A percentile compares a stretch with the other conserved stretches of the same genome.
These are phyloP conservation scores for Aelia acuminata DNA, from an alignment of 2,888 invertebrate species.

Conservation along the genomic window DNA sequence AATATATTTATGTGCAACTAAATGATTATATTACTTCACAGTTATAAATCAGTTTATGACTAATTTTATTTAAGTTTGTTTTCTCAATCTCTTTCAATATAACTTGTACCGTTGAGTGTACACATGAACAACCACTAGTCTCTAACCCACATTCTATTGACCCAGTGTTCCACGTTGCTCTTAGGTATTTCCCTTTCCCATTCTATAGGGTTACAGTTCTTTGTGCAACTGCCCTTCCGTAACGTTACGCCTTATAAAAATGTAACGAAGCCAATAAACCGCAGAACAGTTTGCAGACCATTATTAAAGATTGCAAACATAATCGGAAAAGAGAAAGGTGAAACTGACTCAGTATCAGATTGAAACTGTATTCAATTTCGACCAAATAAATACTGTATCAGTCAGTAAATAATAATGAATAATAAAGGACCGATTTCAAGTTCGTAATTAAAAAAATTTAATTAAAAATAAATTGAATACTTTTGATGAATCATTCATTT, in stretches of 20 bases:
- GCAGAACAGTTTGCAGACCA: background rate
- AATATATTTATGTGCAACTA: too few species aligned
- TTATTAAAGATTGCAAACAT: constrained; percentile 9
- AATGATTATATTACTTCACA: too few species aligned
- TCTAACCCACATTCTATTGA: background rate
- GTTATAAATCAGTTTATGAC: too few species aligned
- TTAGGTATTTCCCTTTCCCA: background rate
- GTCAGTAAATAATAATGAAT: background rate
- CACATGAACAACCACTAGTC: background rate
- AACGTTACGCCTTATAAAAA: background rate
- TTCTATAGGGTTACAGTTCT: background rate
- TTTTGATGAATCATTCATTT: too few species aligned
- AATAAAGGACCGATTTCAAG: background rate
- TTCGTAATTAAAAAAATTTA: too few species aligned
- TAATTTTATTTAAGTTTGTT: too few species aligned
- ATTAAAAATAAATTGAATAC: too few species aligned
- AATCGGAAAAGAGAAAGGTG: background rate
- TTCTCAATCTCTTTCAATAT: background rate
- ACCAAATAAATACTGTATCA: background rate
- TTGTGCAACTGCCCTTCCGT: background rate
- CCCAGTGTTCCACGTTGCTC: background rate
- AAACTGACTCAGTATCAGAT: background rate
- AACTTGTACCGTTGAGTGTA: background rate
- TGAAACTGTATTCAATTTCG: background rate
- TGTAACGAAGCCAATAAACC: background rate